phyloP scores from a whole-genome alignment of 2,113 vertebrate genomes.

The Epinephelus lanceolatus region DNA sequence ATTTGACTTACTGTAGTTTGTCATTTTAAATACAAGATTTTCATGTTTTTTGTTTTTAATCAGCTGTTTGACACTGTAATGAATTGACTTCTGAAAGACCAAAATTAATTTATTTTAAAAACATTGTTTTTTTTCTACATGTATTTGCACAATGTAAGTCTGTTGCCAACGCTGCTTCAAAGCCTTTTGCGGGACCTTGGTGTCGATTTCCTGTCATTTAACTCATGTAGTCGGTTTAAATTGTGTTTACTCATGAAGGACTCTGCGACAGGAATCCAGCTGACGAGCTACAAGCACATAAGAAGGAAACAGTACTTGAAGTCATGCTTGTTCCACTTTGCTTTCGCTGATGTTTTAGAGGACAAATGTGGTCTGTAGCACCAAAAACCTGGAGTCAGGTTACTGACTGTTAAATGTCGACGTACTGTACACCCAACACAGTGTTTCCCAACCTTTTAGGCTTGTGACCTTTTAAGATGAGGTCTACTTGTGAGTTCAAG shows the following conservation, averaged over 20 bases:
- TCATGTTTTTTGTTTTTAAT: neutral
- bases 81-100: neutral
- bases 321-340: neutral
- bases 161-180: neutral
- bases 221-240: neutral
- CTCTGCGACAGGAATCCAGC: neutral
- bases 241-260: conserved; percentile 7
- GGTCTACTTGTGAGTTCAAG: neutral
- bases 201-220: neutral
- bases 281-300: neutral
- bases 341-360: neutral
- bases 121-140: neutral
- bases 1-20: neutral
- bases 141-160: conserved; percentile 17
- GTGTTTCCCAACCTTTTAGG: neutral
- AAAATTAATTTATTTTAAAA: neutral
- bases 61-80: conserved; percentile 3
- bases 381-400: neutral
- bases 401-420: conserved; percentile 8
- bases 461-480: neutral
- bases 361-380: neutral
- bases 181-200: neutral
- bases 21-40: neutral
- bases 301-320: conserved; percentile 28
- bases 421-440: neutral